phyloP scores from a whole-genome alignment of 1,140 invertebrate genomes.

The Saxidomus purpurata region DNA sequence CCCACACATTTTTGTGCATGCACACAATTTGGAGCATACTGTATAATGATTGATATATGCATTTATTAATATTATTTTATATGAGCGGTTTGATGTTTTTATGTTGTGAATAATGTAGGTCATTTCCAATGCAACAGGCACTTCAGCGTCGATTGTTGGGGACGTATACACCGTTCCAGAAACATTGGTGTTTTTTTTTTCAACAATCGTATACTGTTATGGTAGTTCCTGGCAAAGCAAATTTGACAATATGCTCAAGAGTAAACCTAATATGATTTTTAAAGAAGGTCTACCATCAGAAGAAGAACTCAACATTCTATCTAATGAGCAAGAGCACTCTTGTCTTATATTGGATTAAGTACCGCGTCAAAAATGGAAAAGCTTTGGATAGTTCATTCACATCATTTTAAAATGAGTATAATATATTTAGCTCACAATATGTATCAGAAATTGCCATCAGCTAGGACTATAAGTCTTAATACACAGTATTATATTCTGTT shows the following conservation, averaged over 20 bases:
- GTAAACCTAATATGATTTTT: neutral
- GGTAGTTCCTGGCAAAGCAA: neutral
- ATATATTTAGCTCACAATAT: constrained; percentile 44
- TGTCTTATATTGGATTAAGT: neutral
- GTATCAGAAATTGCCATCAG: neutral
- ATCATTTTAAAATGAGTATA: constrained; percentile 28
- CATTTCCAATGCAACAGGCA: too few relatives aligned
- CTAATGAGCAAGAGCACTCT: neutral
- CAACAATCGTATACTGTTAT: too few relatives aligned
- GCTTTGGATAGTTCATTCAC: neutral
- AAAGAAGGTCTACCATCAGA: constrained; percentile 1
- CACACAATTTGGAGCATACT: too few relatives aligned
- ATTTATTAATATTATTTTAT: too few relatives aligned
- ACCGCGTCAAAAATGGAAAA: too few relatives aligned
- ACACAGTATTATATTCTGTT: neutral
- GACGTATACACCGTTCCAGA: too few relatives aligned
- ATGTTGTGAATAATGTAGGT: too few relatives aligned
- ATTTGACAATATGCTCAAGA: constrained; percentile 10
- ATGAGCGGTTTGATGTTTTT: too few relatives aligned
- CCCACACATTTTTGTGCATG: too few relatives aligned
- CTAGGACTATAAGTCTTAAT: constrained; percentile 1
- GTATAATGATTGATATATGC: too few relatives aligned
- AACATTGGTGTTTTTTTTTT: too few relatives aligned
- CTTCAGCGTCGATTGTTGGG: too few relatives aligned
- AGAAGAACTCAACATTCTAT: neutral